A percentile compares a stretch with the other conserved stretches of the same genome.
Conservation (phyloP, 2,888 invertebrate species). For the Ornithoptera priamus region DNA sequence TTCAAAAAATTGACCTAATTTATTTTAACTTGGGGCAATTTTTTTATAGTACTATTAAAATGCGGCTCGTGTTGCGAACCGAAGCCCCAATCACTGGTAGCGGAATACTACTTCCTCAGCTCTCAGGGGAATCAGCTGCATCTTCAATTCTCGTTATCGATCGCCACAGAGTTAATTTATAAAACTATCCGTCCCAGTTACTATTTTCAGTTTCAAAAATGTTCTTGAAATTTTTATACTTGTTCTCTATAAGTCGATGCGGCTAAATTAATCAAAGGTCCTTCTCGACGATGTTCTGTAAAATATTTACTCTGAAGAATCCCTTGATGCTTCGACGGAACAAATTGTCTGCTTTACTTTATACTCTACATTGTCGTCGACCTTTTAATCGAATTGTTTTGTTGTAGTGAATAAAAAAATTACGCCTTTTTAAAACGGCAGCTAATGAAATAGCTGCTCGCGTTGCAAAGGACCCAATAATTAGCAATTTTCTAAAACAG, state of each 20-base stretch:
- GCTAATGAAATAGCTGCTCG: not conserved
- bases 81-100: not conserved
- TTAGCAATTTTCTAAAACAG: not conserved
- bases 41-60: not conserved
- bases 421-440: not conserved
- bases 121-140: not conserved
- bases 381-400: conserved; percentile 14
- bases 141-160: not conserved
- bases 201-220: not conserved
- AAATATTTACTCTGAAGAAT: conserved; percentile 8
- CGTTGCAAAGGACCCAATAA: not conserved
- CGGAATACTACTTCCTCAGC: not conserved
- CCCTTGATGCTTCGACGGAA: conserved; percentile 11
- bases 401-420: conserved; percentile 1
- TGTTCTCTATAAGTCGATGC: not conserved
- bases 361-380: conserved; percentile 1
- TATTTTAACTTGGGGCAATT: not conserved
- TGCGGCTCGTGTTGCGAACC: not conserved
- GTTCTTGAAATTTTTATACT: not conserved
- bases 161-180: not conserved
- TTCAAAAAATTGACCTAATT: not conserved
- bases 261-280: not conserved
- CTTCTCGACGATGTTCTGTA: not conserved
- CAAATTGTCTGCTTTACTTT: conserved; percentile 16
- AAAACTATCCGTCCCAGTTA: not conserved